A percentile compares a stretch with the other conserved stretches of the same genome.
phyloP scores from a whole-genome alignment of 2,113 vertebrate species.

The Cercocebus atys region DNA sequence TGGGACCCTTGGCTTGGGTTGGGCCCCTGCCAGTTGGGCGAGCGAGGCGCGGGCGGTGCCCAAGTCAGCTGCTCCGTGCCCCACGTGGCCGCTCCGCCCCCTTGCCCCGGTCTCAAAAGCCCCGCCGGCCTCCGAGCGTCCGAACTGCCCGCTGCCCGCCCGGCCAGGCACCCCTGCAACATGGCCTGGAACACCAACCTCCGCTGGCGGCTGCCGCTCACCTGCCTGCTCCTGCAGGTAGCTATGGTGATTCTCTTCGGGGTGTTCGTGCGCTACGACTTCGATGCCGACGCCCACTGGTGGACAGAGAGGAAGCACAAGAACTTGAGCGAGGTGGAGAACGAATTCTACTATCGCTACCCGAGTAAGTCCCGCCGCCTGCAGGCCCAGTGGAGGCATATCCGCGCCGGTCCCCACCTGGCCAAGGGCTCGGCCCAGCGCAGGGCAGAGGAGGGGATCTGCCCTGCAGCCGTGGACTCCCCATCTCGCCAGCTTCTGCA shows the following conservation, averaged over 20 bases:
- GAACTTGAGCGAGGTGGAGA: slow-evolving; percentile 92
- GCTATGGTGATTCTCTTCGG: slow-evolving; percentile 94
- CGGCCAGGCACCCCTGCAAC: background rate
- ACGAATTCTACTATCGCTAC: slow-evolving; percentile 98
- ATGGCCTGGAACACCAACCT: slow-evolving; percentile 90
- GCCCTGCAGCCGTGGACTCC: background rate
- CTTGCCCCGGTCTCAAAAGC: background rate
- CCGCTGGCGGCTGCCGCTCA: slow-evolving; percentile 88
- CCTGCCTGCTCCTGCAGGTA: slow-evolving; percentile 92
- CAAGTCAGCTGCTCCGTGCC: background rate
- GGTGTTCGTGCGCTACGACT: slow-evolving; percentile 91
- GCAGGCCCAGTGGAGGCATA: rapidly evolving
- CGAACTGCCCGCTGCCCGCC: background rate
- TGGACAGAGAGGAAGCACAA: background rate
- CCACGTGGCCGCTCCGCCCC: background rate
- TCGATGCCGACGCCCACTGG: slow-evolving; percentile 88
- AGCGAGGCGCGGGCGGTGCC: background rate
- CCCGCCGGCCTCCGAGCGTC: background rate
- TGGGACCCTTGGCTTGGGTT: too few species aligned
- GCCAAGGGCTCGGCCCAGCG: background rate
- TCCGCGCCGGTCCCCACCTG: rapidly evolving
- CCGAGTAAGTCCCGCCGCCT: slow-evolving; percentile 91
- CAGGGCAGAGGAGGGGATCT: background rate
- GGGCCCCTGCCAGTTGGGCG: background rate
- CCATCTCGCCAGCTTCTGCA: rapidly evolving